Conservation (phyloP, 2,113 vertebrate species). For the Chloropsis hardwickii region DNA sequence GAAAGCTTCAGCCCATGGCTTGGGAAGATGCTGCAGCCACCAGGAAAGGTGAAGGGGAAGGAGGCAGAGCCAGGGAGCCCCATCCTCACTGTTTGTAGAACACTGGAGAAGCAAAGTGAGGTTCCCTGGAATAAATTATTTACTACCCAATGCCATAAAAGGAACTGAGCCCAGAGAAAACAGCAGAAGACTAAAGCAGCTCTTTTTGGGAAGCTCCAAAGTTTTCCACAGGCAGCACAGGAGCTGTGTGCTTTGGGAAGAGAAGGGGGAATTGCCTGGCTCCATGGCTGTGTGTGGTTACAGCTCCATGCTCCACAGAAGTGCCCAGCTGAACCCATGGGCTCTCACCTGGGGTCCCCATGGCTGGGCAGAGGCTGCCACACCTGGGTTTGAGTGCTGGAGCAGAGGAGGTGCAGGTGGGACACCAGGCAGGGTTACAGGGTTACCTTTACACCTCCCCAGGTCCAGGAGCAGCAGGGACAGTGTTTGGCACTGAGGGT, state of each 20-base stretch:
- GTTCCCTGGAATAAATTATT: conserved; percentile 56
- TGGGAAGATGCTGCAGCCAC: not conserved
- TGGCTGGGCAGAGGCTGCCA: not conserved
- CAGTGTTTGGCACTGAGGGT: not conserved
- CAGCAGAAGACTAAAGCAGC: not conserved
- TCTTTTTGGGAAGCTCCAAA: not conserved
- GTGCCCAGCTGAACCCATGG: not conserved
- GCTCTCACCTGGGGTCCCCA: not conserved
- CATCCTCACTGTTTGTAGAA: conserved; percentile 50
- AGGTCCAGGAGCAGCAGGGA: not conserved
- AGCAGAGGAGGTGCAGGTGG: not conserved
- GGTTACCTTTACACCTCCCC: not conserved
- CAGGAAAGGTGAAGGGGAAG: not conserved
- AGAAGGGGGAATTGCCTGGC: not conserved
- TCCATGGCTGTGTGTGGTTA: not conserved
- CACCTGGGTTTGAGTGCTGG: not conserved
- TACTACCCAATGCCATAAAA: conserved; percentile 37
- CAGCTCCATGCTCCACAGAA: no score
- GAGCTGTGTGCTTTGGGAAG: not conserved
- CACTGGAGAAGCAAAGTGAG: conserved; percentile 50
- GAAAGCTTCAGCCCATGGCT: not conserved
- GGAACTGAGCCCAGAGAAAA: not conserved
- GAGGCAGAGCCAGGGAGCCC: conserved; percentile 30
- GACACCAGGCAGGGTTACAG: fast-evolving
- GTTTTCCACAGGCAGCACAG: not conserved